These are phyloP conservation scores for Petromus typicus DNA, from an alignment of 2,113 vertebrate genomes.

Conservation along the genomic window DNA sequence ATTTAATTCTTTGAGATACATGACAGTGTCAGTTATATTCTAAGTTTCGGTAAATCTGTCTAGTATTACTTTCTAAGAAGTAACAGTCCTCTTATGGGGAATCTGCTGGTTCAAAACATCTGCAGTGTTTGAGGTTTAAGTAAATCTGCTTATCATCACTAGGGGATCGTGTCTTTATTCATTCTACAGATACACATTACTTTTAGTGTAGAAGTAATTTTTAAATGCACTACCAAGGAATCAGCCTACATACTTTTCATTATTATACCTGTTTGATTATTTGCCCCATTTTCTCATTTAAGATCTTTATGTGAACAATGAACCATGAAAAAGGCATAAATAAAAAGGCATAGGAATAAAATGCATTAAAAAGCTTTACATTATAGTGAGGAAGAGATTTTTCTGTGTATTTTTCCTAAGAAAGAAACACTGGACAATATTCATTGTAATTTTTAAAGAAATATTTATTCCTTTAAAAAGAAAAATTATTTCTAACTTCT, in stretches of 20 bases:
- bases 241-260: not conserved
- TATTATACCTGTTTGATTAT: not conserved
- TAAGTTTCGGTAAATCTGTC: constrained; percentile 39
- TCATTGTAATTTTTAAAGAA: not conserved
- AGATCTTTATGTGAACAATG: not conserved
- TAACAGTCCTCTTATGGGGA: not conserved
- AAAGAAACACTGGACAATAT: not conserved
- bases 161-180: not conserved
- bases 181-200: not conserved
- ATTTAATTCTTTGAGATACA: constrained; percentile 8
- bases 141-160: not conserved
- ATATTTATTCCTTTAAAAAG: constrained; percentile 41
- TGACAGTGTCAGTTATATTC: not conserved
- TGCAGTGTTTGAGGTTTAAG: not conserved
- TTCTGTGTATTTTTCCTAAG: not conserved
- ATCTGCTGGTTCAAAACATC: not conserved
- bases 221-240: not conserved
- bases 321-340: not conserved
- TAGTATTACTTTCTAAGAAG: not conserved
- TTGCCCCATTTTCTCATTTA: not conserved
- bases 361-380: not conserved
- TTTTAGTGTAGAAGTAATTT: not conserved
- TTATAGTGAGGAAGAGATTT: not conserved
- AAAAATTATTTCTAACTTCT: not conserved
- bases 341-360: not conserved